Conservation (phyloP, 1,140 invertebrate genomes). For the Mercenaria mercenaria region DNA sequence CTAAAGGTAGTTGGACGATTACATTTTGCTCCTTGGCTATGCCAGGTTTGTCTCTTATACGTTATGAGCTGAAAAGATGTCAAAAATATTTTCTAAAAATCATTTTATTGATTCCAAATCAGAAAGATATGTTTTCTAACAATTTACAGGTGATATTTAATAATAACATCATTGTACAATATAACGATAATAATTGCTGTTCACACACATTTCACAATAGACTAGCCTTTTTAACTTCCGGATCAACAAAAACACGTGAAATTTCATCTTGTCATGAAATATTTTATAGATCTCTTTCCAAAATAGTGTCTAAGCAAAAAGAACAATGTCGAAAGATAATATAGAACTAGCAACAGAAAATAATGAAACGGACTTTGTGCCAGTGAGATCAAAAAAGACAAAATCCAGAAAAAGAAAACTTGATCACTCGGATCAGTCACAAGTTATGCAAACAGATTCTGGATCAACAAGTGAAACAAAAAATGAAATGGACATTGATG, state of each 20-base stretch:
- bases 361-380: slow-evolving; percentile 67
- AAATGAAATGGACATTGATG: slow-evolving; percentile 57
- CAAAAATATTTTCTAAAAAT: too few relatives aligned
- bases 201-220: too few relatives aligned
- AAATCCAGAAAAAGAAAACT: slow-evolving; percentile 77
- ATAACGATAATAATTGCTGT: too few relatives aligned
- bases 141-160: too few relatives aligned
- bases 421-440: slow-evolving; percentile 42
- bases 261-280: background rate
- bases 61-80: too few relatives aligned
- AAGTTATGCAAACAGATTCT: slow-evolving; percentile 3
- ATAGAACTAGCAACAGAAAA: slow-evolving; percentile 40
- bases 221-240: slow-evolving; percentile 38
- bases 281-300: background rate
- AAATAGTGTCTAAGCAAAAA: background rate
- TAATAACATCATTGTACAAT: too few relatives aligned
- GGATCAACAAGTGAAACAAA: background rate
- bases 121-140: too few relatives aligned
- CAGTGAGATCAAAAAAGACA: slow-evolving; percentile 72
- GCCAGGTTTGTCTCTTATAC: too few relatives aligned
- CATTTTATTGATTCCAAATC: too few relatives aligned
- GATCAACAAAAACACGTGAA: slow-evolving; percentile 58
- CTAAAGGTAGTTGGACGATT: too few relatives aligned
- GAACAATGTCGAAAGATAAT: slow-evolving; percentile 21
- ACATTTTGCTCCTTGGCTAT: too few relatives aligned